Percentiles rank a stretch among this genome's conserved stretches.
These are phyloP conservation scores for Pygmarrhopalites habei DNA, from an alignment of 1,140 invertebrate genomes.

Conservation along the genomic window DNA sequence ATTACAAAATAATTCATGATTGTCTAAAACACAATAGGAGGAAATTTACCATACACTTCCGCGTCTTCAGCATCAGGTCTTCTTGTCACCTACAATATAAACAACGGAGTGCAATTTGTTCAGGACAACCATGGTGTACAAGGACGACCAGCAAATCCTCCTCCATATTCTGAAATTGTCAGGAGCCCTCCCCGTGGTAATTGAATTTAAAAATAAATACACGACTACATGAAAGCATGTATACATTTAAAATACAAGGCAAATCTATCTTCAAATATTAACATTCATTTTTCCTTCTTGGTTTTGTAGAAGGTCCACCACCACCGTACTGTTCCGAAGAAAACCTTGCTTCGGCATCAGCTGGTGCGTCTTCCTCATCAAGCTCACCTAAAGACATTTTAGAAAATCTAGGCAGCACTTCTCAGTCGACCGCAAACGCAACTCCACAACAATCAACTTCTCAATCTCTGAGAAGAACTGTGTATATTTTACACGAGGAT, in stretches of 20 bases:
- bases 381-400: neutral
- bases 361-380: neutral
- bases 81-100: conserved; percentile 47
- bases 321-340: conserved; percentile 50
- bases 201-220: no score
- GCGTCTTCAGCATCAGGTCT: conserved; percentile 32
- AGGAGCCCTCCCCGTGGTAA: conserved; percentile 44
- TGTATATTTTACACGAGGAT: conserved; percentile 17
- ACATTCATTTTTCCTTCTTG: no score
- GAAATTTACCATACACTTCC: conserved; percentile 21
- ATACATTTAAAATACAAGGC: no score
- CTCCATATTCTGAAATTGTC: conserved; percentile 52
- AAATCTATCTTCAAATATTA: no score
- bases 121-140: no score
- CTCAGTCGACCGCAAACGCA: conserved; percentile 4
- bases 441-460: conserved; percentile 6
- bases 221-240: no score
- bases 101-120: conserved; percentile 47
- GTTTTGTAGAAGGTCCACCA: conserved; percentile 53
- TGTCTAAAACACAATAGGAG: neutral
- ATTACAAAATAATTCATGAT: neutral
- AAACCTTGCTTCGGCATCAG: conserved; percentile 23
- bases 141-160: conserved; percentile 47
- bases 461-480: neutral
- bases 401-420: neutral